Evolutionary conservation across 53 echinoderm and acorn worm genomes (phyloP), one percentile per base, ranked within the genome.

Genomic region (Apostichopus leukothele): DNA sequence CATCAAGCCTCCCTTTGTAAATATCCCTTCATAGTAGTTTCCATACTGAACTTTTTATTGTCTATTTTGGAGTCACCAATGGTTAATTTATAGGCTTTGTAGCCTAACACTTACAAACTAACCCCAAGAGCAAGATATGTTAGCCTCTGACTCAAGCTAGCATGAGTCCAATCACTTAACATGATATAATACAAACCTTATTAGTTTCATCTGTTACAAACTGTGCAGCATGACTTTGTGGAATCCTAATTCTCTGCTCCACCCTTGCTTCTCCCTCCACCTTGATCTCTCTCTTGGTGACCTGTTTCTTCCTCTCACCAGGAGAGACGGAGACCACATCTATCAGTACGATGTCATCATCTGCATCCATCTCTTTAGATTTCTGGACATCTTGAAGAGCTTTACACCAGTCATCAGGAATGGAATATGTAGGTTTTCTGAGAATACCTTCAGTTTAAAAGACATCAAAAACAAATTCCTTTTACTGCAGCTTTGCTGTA

Each of bases 341-440:
- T 67, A 95, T 92, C 12, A 96, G 91, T n/a, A 93, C 91, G 1
- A 91, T 60, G 12, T 93, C 93, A 59, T 91, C 92, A 59, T 91
- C 91, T 16, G 80, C 67, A 16, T 89, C 87, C 63, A 23, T 63
- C n/a, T 55, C 57, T 9, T 78, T 78, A 1, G 83, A 50, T 19
- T 53, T 78, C 88, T 96, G 92, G 5, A 84, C 14, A 0, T 52
- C 75, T 77, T 86, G 86, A 27, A 96, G 60, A 9, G 23, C 68
- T 10, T 76, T 68, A 51, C 90, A 55, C 14, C 94, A 83, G 1
- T 93, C 93, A 4, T 94, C 93, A 1, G 96, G 89, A 7, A 76
- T 51, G 7, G 91, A 90, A 89, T 92, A 93, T 52, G 93, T 90
- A 0, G 89, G 89, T 5, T 86, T 81, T 53, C 94, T 90, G 5